Evolutionary conservation across 2,888 invertebrate genomes (phyloP), one percentile per base, ranked within the genome.

Genomic region (Pollenia labialis): DNA sequence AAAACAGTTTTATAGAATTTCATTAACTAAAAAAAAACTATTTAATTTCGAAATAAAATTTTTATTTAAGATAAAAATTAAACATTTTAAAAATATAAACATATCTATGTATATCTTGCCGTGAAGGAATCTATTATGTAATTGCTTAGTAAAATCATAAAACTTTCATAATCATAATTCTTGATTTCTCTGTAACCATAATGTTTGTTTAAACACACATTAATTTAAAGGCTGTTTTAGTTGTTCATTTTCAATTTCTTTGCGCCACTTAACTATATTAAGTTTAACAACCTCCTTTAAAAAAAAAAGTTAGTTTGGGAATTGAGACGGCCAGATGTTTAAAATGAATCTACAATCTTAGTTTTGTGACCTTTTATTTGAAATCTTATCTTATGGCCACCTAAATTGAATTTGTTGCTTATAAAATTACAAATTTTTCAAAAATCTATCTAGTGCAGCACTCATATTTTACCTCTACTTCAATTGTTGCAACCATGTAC

Each of bases 221-320:
- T 46, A 23, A 14, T 18, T 11, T 64, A 46, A 6, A 18, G 44
- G 11, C 16, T 18, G 18, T 18, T 62, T 62, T 68, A 50, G 10
- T 68, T 68, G 68, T 68, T 68, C 32, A 32, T 50, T 60, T 23
- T 58, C 12, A 32, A 32, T 58, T 23, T 58, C 18, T 48, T 48
- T 48, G 23, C 14, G 32, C n/a, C 14, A 50, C 50, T 50, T n/a
- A 50, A 32, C 68, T 50, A 68, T 32, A 68, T 50, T 32, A 68
- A 50, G 48, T 50, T 68, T 68, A 48, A 68, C 68, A 68, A 68
- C 68, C 68, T 68, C 48, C 68, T 50, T 68, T 68, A 44, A 48
- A 32, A n/a, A 12, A 6, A 4, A 32, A 32, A 6, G 32, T 32
- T 32, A n/a, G 14, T 50, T 16, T n/a, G 23, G n/a, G n/a, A 50